Conservation (phyloP, 2,888 invertebrate species). For the Argynnis bischoffii region DNA sequence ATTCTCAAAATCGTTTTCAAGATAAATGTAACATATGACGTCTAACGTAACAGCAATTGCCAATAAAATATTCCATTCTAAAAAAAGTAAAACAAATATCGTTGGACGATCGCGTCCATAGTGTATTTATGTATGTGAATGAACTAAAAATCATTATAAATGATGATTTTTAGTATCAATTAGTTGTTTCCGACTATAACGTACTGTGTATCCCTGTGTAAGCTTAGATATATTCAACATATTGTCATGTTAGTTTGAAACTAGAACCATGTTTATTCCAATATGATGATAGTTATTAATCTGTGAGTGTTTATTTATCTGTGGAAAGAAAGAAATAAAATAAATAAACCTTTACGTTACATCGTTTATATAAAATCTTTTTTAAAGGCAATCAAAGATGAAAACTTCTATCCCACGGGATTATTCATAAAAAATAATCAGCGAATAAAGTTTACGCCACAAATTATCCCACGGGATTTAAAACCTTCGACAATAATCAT, state of each 20-base stretch:
- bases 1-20: constrained; percentile 13
- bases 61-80: constrained; percentile 3
- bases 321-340: background rate
- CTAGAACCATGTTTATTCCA: constrained; percentile 59
- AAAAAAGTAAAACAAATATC: constrained; percentile 44
- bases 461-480: too few relatives aligned
- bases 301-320: constrained; percentile 53
- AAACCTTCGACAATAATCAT: too few relatives aligned
- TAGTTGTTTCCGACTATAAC: constrained; percentile 75
- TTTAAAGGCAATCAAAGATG: too few relatives aligned
- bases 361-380: too few relatives aligned
- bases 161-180: constrained; percentile 66
- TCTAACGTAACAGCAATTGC: constrained; percentile 2
- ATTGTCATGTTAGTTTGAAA: constrained; percentile 77
- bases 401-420: too few relatives aligned
- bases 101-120: constrained; percentile 81
- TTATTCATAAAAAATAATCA: too few relatives aligned
- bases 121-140: constrained; percentile 60
- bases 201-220: constrained; percentile 77
- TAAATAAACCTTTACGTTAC: background rate
- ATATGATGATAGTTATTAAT: constrained; percentile 58
- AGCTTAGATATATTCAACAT: constrained; percentile 74
- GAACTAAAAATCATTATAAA: constrained; percentile 61
- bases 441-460: too few relatives aligned
- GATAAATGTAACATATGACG: constrained; percentile 7